phyloP scores from a whole-genome alignment of 2,888 invertebrate genomes.

The Dioctria linearis region DNA sequence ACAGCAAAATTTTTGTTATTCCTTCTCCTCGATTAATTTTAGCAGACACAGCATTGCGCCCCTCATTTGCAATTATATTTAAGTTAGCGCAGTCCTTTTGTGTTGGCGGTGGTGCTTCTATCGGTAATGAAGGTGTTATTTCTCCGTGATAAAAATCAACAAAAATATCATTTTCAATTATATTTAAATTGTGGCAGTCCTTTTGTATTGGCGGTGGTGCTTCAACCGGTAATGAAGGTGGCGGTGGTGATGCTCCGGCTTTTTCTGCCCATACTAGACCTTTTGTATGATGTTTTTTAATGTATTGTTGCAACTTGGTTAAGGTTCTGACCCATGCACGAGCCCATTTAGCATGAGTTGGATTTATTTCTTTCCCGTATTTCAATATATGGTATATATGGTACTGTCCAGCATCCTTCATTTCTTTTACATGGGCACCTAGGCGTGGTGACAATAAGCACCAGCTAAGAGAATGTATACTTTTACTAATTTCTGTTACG shows the following conservation, averaged over 20 bases:
- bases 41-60: conserved; percentile 94
- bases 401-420: conserved; percentile 98
- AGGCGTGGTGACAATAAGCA: conserved; percentile 92
- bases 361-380: conserved; percentile 98
- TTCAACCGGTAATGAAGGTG: too few species aligned
- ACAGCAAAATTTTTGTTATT: conserved; percentile 85
- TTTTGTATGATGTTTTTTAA: conserved; percentile 96
- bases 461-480: conserved; percentile 97
- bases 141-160: too few species aligned
- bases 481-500: conserved; percentile 95
- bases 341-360: conserved; percentile 95
- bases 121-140: too few species aligned
- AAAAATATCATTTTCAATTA: too few species aligned
- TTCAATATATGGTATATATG: conserved; percentile 98
- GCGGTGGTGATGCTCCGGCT: conserved; percentile 66
- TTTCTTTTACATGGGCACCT: conserved; percentile 96
- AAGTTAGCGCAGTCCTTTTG: too few species aligned
- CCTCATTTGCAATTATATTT: too few species aligned
- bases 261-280: conserved; percentile 94
- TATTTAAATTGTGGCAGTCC: too few species aligned
- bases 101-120: too few species aligned
- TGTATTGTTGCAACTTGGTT: conserved; percentile 89
- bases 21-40: conserved; percentile 94
- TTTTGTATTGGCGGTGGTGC: conserved; percentile 87
- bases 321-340: conserved; percentile 92